These are phyloP conservation scores for Tetropium fuscum DNA, from an alignment of 2,888 invertebrate species.

Conservation along the genomic window DNA sequence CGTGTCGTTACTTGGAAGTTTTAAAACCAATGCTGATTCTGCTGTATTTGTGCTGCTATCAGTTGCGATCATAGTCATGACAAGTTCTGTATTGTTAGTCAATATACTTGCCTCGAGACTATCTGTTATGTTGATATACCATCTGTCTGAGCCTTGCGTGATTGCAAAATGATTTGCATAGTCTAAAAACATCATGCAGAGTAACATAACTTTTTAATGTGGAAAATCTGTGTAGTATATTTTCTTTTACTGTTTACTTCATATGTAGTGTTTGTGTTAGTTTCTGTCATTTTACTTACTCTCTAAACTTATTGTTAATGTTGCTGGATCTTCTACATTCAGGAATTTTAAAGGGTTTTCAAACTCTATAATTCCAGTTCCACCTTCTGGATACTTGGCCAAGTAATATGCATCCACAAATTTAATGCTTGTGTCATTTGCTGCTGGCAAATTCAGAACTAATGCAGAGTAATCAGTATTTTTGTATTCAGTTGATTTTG, in stretches of 20 bases:
- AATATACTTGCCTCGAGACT: neutral
- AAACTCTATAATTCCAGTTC: slow-evolving; percentile 1
- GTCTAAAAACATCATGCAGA: neutral
- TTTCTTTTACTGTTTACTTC: neutral
- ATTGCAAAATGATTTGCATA: slow-evolving; percentile 18
- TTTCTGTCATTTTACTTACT: neutral
- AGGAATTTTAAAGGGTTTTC: neutral
- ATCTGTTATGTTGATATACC: neutral
- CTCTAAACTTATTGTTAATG: neutral
- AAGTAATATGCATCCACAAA: slow-evolving; percentile 6
- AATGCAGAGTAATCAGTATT: slow-evolving; percentile 4
- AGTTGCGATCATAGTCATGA: neutral
- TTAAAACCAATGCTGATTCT: slow-evolving; percentile 12
- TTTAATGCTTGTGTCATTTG: neutral
- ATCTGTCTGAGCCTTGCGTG: neutral
- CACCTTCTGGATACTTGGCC: slow-evolving; percentile 4
- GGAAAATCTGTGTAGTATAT: too few relatives aligned
- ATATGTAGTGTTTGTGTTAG: neutral
- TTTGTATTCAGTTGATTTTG: neutral
- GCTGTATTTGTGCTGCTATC: neutral
- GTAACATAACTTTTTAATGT: too few relatives aligned
- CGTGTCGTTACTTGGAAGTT: slow-evolving; percentile 3
- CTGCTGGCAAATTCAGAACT: slow-evolving; percentile 8
- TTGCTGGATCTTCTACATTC: slow-evolving; percentile 1
- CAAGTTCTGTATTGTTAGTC: neutral